These are phyloP conservation scores for Glyptemys insculpta DNA, from an alignment of 2,797 vertebrate genomes.

Conservation along the genomic window DNA sequence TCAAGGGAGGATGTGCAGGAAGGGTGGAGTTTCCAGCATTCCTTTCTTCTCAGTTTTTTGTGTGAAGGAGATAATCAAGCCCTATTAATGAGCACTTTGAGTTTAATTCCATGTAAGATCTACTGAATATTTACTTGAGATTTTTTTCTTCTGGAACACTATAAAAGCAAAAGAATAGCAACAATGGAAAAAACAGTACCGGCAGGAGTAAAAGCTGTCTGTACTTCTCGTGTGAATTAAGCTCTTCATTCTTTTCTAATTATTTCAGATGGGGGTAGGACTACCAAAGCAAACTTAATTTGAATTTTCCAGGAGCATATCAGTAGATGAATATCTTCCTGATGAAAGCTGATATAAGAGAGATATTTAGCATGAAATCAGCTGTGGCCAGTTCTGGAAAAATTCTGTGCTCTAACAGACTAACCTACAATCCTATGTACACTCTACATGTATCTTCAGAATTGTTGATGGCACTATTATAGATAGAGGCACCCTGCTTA, in stretches of 20 bases:
- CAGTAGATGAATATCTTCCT: conserved; percentile 44
- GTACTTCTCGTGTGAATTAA: not conserved
- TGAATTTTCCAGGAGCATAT: conserved; percentile 30
- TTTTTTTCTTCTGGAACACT: not conserved
- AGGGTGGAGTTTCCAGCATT: not conserved
- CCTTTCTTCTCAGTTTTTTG: not conserved
- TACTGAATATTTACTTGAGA: not conserved
- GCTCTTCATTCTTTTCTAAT: conserved; percentile 32
- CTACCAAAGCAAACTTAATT: conserved; percentile 55
- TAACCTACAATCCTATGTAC: not conserved
- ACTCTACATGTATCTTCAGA: conserved; percentile 45
- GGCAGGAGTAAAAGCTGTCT: not conserved
- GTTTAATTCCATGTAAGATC: not conserved
- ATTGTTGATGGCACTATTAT: conserved; percentile 57
- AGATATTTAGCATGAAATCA: conserved; percentile 61
- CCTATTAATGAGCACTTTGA: not conserved
- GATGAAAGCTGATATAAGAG: conserved; percentile 56
- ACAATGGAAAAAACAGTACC: not conserved
- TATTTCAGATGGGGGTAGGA: not conserved
- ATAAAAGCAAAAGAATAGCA: not conserved
- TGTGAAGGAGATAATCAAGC: not conserved
- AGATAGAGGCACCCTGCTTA: conserved; percentile 53
- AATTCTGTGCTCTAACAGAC: conserved; percentile 3
- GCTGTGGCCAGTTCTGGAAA: conserved; percentile 41
- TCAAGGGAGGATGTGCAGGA: not conserved